phyloP scores from a whole-genome alignment of 37 sponge, comb jelly and placozoan species.

The Lycopodina hypogea region DNA sequence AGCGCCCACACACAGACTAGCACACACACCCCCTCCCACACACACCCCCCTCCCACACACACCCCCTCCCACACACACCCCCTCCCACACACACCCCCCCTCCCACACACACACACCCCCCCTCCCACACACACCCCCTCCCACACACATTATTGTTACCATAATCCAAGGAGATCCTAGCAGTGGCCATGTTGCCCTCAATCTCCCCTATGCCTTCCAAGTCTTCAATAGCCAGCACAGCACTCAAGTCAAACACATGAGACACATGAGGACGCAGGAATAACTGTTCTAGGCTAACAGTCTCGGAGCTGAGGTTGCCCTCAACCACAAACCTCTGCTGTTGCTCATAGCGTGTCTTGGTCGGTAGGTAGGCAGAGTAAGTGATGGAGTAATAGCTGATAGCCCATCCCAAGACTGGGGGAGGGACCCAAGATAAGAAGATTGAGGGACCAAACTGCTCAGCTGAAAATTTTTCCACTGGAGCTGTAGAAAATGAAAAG shows the following conservation, averaged over 20 bases:
- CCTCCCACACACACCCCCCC: no score
- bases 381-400: constrained; percentile 8
- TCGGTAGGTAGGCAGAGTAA: neutral
- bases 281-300: neutral
- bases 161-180: neutral
- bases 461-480: neutral
- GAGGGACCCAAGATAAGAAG: neutral
- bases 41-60: no score
- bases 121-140: no score
- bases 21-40: no score
- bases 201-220: constrained; percentile 3
- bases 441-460: neutral
- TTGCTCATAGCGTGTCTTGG: neutral
- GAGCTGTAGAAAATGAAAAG: neutral
- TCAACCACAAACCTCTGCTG: neutral
- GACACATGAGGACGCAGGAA: neutral
- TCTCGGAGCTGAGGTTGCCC: neutral
- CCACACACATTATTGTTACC: constrained; percentile 1
- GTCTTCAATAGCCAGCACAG: neutral
- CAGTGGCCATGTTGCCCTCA: neutral
- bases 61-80: no score
- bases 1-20: neutral
- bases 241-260: constrained; percentile 4
- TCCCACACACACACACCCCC: no score
- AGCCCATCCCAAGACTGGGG: neutral